Evolutionary conservation across 2,113 vertebrate genomes (phyloP).

Genomic region (Syngnathus typhle): DNA sequence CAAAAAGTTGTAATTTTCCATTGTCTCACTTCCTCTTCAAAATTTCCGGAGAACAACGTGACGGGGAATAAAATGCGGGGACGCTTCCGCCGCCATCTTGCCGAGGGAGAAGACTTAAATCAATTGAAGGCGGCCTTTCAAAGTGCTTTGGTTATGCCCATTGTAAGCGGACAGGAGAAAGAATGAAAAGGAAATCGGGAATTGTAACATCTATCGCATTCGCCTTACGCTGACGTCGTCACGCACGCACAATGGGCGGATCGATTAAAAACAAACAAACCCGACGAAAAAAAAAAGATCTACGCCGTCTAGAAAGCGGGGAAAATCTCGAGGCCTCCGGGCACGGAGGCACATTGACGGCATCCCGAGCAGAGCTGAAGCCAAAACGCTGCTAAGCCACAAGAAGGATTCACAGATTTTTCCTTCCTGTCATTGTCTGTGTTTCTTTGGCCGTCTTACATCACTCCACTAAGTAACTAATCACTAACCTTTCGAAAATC

Average conservation of each 20-base stretch:
- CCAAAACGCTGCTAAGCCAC: conserved; percentile 71
- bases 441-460: conserved; percentile 45
- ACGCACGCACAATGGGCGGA: conserved; percentile 66
- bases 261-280: conserved; percentile 61
- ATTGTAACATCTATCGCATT: conserved; percentile 69
- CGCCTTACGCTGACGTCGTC: conserved; percentile 56
- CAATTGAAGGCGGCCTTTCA: conserved; percentile 75
- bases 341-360: conserved; percentile 68
- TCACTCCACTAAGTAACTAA: not conserved
- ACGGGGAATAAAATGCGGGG: conserved; percentile 9
- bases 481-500: not conserved
- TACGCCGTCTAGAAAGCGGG: conserved; percentile 40
- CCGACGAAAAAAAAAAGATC: conserved; percentile 23
- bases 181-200: conserved; percentile 70
- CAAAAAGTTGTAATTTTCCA: not conserved
- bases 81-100: conserved; percentile 61
- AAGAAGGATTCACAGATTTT: conserved; percentile 69
- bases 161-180: conserved; percentile 63
- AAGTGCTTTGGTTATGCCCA: conserved; percentile 71
- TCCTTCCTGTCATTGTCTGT: conserved; percentile 51
- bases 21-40: not conserved
- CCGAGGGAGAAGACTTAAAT: conserved; percentile 74
- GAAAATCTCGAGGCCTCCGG: conserved; percentile 62
- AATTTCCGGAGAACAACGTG: not conserved
- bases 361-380: conserved; percentile 64